Percentiles rank a stretch among this genome's conserved stretches.
phyloP scores from a whole-genome alignment of 2,113 vertebrate species.

The Vidua macroura region DNA sequence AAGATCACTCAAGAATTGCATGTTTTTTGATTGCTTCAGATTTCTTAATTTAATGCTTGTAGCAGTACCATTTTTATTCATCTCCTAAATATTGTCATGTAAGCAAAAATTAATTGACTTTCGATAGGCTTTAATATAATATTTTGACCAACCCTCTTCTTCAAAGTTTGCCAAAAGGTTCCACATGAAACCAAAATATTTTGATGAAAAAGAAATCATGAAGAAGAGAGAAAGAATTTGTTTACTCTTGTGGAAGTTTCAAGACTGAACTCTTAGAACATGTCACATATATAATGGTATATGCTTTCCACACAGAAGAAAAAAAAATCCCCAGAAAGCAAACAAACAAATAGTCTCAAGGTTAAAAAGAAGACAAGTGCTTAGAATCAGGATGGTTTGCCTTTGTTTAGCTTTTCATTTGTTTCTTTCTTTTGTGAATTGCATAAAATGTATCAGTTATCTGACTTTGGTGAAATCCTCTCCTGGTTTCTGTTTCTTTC shows the following conservation, averaged over 20 bases:
- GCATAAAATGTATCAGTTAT: not conserved
- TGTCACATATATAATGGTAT: not conserved
- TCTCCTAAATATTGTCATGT: not conserved
- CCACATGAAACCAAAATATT: not conserved
- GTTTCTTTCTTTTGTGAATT: not conserved
- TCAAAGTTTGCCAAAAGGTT: not conserved
- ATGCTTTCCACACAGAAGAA: not conserved
- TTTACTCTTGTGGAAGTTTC: not conserved
- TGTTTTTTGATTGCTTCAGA: not conserved
- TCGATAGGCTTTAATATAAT: not conserved
- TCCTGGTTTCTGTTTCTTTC: not conserved
- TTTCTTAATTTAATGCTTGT: not conserved
- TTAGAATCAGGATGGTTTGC: not conserved
- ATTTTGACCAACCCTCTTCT: not conserved
- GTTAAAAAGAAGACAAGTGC: not conserved
- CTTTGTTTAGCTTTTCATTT: not conserved
- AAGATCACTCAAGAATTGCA: not conserved
- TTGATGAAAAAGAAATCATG: not conserved
- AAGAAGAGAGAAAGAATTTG: not conserved
- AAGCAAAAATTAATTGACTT: not conserved
- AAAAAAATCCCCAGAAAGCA: not conserved
- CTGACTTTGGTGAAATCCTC: not conserved
- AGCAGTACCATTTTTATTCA: not conserved
- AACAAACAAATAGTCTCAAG: not conserved
- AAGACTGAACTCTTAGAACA: not conserved